Base-by-base conservation (phyloP, 2,888 invertebrate species). In the Caenorhabditis afra region DNA sequence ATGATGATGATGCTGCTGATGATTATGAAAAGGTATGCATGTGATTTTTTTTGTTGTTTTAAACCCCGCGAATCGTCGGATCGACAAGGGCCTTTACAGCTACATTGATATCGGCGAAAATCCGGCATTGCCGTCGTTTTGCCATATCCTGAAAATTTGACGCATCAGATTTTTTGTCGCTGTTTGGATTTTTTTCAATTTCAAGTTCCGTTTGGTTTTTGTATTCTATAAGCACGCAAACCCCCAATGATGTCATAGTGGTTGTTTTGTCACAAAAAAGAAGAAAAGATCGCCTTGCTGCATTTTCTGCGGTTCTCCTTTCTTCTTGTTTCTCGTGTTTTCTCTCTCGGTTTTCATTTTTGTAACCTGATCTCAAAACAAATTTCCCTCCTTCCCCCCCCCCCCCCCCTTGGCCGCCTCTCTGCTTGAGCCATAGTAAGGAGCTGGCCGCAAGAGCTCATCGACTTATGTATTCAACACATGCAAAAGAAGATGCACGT, bases 91-190 rank as follows among this genome's bases (percentile, higher is more conserved):
- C 61, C 37, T 76, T 75, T 39, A 85, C 68, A 29, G 85, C 84
- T n/a, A 80, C 73, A 12, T 64, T 66, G 45, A 86, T 71, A 22
- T 81, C 78, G 14, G 82, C 76, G 81, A 88, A 89, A 12, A 89
- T 86, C 23, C 85, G 74, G 58, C 86, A 87, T 75, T 90, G 87
- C 37, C 87, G 81, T 49, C 89, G 81, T 49, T 85, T 83, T 14
- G 89, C 89, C 89, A 89, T 89, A 71, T 89, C 89, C 82, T 84
- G 71, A 29, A 84, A 78, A 35, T 12, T 22, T 22, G 14, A 29
- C 4, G 29, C 3, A 29, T 29, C 4, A 29, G 7, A n/a, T n/a
- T n/a, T n/a, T 44, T 23, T 37, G 22, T n/a, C 44, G 53, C 65
- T 23, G 2, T 16, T n/a, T n/a, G n/a, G n/a, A n/a, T n/a, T n/a